These are phyloP conservation scores for Mustela nigripes DNA, from an alignment of 2,113 vertebrate species.

Conservation along the genomic window DNA sequence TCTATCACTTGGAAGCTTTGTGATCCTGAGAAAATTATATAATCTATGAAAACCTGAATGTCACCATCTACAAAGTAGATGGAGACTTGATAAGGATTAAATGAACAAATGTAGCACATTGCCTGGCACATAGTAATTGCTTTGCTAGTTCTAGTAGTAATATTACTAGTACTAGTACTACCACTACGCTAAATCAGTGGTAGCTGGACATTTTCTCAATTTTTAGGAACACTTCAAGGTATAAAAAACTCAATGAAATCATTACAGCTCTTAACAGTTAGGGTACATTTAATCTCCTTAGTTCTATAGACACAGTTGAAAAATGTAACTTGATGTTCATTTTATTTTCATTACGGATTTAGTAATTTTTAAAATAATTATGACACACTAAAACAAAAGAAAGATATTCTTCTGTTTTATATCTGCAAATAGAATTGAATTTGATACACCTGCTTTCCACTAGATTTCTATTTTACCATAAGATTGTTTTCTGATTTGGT, in stretches of 20 bases:
- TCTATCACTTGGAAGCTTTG: neutral
- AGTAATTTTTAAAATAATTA: neutral
- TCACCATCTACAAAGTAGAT: neutral
- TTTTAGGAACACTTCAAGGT: slow-evolving; percentile 33
- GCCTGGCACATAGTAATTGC: neutral
- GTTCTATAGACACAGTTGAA: neutral
- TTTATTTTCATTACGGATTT: neutral
- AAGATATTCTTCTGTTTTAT: neutral
- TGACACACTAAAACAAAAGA: neutral
- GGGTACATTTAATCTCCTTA: neutral
- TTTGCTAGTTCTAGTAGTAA: neutral
- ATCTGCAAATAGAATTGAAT: slow-evolving; percentile 1
- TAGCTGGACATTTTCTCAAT: neutral
- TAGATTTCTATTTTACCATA: neutral
- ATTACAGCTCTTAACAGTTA: neutral
- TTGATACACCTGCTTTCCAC: neutral
- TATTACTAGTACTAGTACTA: neutral
- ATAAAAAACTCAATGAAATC: neutral
- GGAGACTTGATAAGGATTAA: neutral
- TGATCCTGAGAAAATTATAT: neutral
- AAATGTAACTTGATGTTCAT: neutral
- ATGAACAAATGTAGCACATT: neutral
- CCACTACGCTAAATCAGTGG: neutral
- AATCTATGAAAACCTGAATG: neutral
- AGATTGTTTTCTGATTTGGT: neutral